A percentile compares a stretch with the other conserved stretches of the same genome.
These are phyloP conservation scores for Fulica atra DNA, from an alignment of 2,113 vertebrate genomes.

Conservation along the genomic window DNA sequence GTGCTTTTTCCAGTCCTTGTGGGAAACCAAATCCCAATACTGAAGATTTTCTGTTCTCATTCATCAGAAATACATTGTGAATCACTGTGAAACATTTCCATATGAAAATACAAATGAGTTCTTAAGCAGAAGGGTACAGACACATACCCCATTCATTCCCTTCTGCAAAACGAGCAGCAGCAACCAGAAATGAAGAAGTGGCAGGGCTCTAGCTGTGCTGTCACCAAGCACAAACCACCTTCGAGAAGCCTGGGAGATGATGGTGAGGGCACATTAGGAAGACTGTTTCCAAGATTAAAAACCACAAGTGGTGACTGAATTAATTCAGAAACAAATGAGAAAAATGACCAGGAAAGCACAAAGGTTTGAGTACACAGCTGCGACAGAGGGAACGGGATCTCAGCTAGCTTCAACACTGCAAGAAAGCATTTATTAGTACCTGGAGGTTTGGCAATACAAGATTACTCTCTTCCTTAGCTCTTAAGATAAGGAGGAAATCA, in stretches of 20 bases:
- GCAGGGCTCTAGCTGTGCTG: not conserved
- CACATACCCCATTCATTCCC: not conserved
- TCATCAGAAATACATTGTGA: slow-evolving; percentile 30
- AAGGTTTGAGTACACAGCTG: not conserved
- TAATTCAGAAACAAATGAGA: not conserved
- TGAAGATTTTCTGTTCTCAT: slow-evolving; percentile 22
- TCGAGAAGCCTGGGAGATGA: not conserved
- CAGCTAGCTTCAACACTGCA: not conserved
- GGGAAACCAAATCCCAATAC: not conserved
- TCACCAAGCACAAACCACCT: not conserved
- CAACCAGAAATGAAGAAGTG: slow-evolving; percentile 41
- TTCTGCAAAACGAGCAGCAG: not conserved
- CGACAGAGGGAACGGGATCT: not conserved
- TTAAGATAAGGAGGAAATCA: not conserved
- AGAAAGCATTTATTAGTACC: not conserved
- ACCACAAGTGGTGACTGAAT: not conserved
- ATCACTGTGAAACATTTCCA: slow-evolving; percentile 15
- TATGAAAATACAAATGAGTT: slow-evolving; percentile 40
- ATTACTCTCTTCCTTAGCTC: not conserved
- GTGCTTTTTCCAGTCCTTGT: not conserved
- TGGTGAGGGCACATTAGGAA: fast-evolving
- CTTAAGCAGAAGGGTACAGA: slow-evolving; percentile 36
- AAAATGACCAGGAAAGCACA: not conserved
- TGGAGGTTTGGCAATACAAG: not conserved
- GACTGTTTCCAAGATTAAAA: not conserved